Evolutionary conservation across 2,113 vertebrate genomes (phyloP).

Genomic region (Mastomys coucha): DNA sequence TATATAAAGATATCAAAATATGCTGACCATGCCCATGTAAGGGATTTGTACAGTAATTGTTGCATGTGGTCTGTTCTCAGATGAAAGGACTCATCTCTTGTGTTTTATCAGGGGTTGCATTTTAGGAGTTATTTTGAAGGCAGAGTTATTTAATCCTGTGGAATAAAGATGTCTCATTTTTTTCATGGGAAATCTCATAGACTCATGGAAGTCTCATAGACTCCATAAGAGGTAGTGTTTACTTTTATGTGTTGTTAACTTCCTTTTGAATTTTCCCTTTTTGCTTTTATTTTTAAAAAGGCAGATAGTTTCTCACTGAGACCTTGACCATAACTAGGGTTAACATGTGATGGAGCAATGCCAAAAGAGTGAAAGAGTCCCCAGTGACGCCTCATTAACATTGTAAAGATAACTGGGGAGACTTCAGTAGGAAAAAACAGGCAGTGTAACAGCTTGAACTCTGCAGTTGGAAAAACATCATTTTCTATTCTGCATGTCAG

Average conservation of each 20-base stretch:
- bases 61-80: not conserved
- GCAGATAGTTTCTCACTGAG: not conserved
- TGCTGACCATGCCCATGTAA: not conserved
- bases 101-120: not conserved
- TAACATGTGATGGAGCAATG: not conserved
- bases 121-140: conserved; percentile 21
- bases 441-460: conserved; percentile 34
- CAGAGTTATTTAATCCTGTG: not conserved
- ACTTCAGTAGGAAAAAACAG: not conserved
- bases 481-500: conserved; percentile 26
- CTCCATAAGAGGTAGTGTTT: not conserved
- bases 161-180: conserved; percentile 1
- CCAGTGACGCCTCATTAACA: not conserved
- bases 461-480: not conserved
- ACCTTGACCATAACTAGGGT: not conserved
- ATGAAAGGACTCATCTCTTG: not conserved
- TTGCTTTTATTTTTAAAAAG: conserved; percentile 33
- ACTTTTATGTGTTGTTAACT: not conserved
- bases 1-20: not conserved
- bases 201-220: not conserved
- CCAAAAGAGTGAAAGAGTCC: not conserved
- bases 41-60: not conserved
- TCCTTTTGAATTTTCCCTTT: not conserved
- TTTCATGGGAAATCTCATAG: not conserved
- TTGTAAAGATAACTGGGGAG: not conserved